Evolutionary conservation across 2,113 vertebrate species (phyloP), one percentile per base, ranked within the genome.

Genomic region (Cochlearius cochlearius): DNA sequence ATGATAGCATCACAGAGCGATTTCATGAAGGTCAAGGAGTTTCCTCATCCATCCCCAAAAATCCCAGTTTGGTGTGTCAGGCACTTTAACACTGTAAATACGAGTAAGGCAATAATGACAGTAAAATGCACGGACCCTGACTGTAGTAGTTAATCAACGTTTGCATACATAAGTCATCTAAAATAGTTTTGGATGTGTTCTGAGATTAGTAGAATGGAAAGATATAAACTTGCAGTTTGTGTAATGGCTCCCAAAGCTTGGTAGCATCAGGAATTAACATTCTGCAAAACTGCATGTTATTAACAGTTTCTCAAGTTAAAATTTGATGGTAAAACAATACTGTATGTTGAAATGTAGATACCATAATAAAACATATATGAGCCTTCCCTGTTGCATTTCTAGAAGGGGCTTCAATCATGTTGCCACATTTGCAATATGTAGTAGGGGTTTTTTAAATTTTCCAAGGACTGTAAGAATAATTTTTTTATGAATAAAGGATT

Each of bases 181-280:
- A 95, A 95, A 30, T 49, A 11, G 7, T 60, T 79, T 52, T 75
- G 62, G n/a, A 56, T 34, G 9, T 38, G 15, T 76, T 90, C 41
- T 79, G 69, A 76, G n/a, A 73, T 79, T 25, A 76, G 50, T 29
- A 66, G 76, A 88, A 90, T 20, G 63, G 53, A 88, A 93, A 73
- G 32, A 79, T n/a, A 36, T 18, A 85, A 90, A 75, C 21, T 67
- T 66, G 11, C 13, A 32, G 34, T 82, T 91, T 1, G 0, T 39
- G 3, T 87, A 78, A 75, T 34, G 75, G 64, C 67, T 95, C 91
- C 76, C 71, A 68, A 74, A 77, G 23, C 41, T 87, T 52, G 18
- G 22, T 52, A 64, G 15, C 49, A 32, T 32, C 43, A 36, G 26
- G 58, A 91, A 79, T 41, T 23, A 81, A 19, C 27, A 41, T 49